Percentiles rank a stretch among this genome's conserved stretches.
These are phyloP conservation scores for Drosophila birchii DNA, from an alignment of 2,888 invertebrate genomes.

Conservation along the genomic window DNA sequence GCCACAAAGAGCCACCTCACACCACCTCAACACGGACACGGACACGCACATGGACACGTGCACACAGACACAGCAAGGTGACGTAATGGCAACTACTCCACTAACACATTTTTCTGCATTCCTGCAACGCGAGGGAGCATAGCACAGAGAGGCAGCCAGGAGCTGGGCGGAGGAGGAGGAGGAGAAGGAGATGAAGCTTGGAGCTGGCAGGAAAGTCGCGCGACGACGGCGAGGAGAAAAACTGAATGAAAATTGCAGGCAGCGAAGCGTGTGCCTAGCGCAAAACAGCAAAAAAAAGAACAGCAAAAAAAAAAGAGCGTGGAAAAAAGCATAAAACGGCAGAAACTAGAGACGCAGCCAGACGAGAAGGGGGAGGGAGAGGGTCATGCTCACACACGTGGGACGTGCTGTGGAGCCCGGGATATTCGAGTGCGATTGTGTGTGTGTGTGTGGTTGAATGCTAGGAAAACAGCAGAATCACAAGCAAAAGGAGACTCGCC, in stretches of 20 bases:
- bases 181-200: neutral
- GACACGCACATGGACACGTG: slow-evolving; percentile 31
- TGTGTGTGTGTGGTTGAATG: slow-evolving; percentile 18
- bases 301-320: slow-evolving; percentile 12
- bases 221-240: slow-evolving; percentile 47
- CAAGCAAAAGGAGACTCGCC: slow-evolving; percentile 34
- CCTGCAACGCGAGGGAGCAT: slow-evolving; percentile 66
- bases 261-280: slow-evolving; percentile 52
- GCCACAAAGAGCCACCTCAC: slow-evolving; percentile 25
- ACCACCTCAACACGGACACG: slow-evolving; percentile 17
- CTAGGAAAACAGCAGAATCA: slow-evolving; percentile 35
- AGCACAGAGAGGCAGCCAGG: slow-evolving; percentile 35
- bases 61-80: slow-evolving; percentile 70
- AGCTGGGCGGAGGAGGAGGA: slow-evolving; percentile 9
- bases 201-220: slow-evolving; percentile 35
- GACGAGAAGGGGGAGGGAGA: slow-evolving; percentile 17
- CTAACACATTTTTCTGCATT: slow-evolving; percentile 85
- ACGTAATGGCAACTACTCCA: slow-evolving; percentile 85
- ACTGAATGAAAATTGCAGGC: slow-evolving; percentile 59
- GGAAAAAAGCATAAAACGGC: slow-evolving; percentile 27
- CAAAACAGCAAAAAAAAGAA: slow-evolving; percentile 22
- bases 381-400: slow-evolving; percentile 36
- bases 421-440: slow-evolving; percentile 1
- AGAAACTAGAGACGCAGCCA: slow-evolving; percentile 47
- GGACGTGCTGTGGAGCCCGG: slow-evolving; percentile 40